These are phyloP conservation scores for Equus quagga DNA, from an alignment of 2,113 vertebrate species.

Conservation along the genomic window DNA sequence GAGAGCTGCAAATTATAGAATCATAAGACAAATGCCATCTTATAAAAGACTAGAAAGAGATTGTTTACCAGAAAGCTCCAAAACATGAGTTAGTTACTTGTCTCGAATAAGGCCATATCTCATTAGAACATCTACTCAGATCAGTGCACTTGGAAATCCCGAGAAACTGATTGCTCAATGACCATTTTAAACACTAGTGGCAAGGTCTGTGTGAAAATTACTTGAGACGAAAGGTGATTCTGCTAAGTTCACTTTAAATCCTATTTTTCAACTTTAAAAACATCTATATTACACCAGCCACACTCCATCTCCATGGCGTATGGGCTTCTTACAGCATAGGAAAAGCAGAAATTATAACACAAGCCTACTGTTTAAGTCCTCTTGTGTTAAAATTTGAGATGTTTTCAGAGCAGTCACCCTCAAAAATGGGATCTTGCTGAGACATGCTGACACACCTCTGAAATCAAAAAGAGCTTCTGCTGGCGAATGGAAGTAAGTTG, in stretches of 20 bases:
- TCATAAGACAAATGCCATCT: neutral
- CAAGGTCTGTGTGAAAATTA: neutral
- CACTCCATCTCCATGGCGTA: neutral
- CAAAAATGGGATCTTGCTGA: conserved; percentile 38
- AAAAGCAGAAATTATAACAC: neutral
- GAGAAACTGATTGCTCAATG: neutral
- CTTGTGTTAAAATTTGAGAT: neutral
- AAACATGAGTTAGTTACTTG: neutral
- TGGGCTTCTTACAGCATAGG: neutral
- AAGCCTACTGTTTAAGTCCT: neutral
- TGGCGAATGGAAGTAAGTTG: conserved; percentile 27
- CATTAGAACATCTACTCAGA: neutral
- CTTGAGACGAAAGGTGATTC: neutral
- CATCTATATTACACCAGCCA: neutral
- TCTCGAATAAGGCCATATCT: neutral
- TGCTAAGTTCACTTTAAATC: neutral
- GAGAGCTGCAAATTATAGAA: conserved; percentile 36
- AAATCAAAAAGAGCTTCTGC: neutral
- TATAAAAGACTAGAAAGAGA: neutral
- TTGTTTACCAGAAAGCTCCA: neutral
- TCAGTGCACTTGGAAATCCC: neutral
- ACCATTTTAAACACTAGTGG: neutral
- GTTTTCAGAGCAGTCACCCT: conserved; percentile 39
- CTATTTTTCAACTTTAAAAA: conserved; percentile 42
- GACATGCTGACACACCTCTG: conserved; percentile 56